Evolutionary conservation across 2,113 vertebrate species (phyloP).

Genomic region (Rhizomys pruinosus): DNA sequence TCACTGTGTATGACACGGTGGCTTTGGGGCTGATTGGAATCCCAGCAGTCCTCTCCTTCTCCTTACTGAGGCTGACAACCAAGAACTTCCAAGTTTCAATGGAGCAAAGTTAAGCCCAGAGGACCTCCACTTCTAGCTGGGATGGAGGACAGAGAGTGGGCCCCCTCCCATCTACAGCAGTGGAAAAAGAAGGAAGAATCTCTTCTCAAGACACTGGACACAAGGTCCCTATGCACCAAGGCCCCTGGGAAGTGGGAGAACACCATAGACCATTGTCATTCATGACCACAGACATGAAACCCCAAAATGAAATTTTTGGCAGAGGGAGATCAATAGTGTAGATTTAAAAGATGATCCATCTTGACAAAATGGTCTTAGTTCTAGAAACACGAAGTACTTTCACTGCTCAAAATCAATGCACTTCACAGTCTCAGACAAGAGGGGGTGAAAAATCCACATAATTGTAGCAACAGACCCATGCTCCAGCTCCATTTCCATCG

Average conservation of each 20-base stretch:
- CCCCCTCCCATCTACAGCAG: neutral
- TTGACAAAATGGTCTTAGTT: neutral
- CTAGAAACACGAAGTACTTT: no score
- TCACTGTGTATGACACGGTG: neutral
- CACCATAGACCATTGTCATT: rapidly evolving
- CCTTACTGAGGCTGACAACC: neutral
- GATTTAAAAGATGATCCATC: neutral
- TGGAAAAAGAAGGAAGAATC: no score
- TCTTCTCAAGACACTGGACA: neutral
- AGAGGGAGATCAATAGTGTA: neutral
- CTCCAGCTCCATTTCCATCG: neutral
- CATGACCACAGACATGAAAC: neutral
- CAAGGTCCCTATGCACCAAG: no score
- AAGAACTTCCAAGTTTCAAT: neutral
- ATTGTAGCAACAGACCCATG: no score
- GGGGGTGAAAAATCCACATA: no score
- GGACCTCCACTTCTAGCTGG: neutral
- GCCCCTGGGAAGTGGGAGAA: neutral
- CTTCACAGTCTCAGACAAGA: neutral
- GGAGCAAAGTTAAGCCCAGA: neutral
- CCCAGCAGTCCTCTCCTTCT: neutral
- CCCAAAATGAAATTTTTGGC: neutral
- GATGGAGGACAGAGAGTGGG: neutral
- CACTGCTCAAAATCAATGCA: neutral
- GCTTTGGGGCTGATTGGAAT: neutral